Percentiles rank a stretch among this genome's conserved stretches.
These are phyloP conservation scores for Diphyllodes magnificus DNA, from an alignment of 2,113 vertebrate genomes.

Conservation along the genomic window DNA sequence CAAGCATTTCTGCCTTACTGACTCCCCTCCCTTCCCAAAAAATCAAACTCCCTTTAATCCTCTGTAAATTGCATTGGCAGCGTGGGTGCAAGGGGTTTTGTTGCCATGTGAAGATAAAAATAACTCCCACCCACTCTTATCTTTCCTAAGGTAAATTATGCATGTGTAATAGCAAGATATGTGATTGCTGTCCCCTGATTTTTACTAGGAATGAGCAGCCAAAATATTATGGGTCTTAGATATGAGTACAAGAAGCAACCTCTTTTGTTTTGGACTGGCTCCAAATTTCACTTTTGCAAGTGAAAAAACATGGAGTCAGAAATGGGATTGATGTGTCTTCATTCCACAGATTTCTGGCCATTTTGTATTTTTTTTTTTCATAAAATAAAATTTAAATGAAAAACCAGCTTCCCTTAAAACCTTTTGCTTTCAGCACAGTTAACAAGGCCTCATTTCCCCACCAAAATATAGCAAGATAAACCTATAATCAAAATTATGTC, in stretches of 20 bases:
- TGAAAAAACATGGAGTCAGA: neutral
- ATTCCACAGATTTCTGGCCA: neutral
- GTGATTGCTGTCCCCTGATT: neutral
- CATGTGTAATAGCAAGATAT: neutral
- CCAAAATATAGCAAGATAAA: neutral
- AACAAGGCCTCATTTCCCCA: neutral
- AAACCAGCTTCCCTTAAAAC: neutral
- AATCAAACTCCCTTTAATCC: neutral
- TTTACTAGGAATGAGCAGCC: neutral
- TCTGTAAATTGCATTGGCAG: neutral
- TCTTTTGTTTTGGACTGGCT: neutral
- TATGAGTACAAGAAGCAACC: neutral
- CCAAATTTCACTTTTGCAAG: neutral
- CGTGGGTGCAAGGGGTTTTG: neutral
- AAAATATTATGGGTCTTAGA: neutral
- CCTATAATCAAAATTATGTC: neutral
- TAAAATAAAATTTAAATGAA: neutral
- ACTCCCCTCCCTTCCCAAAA: neutral
- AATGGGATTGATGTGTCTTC: neutral
- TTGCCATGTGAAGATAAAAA: slow-evolving; percentile 9
- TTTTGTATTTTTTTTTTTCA: neutral
- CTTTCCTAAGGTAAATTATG: slow-evolving; percentile 6
- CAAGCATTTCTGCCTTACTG: neutral
- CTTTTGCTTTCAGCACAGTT: neutral
- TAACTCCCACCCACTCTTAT: neutral